Percentiles rank a stretch among this genome's conserved stretches.
phyloP scores from a whole-genome alignment of 64 coral and sea anemone genomes.

The Pocillopora damicornis region DNA sequence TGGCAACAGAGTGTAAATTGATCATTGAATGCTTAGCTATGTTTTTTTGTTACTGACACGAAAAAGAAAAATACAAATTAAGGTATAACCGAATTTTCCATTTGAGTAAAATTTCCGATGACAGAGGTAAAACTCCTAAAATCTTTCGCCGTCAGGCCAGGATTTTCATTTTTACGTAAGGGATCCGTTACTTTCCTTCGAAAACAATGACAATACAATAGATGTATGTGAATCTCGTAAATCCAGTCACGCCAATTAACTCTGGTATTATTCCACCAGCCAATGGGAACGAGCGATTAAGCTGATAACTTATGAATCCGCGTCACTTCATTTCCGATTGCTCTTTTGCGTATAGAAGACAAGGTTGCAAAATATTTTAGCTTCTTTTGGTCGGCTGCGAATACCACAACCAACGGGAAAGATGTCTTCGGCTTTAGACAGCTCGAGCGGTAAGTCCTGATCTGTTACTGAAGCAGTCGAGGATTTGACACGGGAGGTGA shows the following conservation, averaged over 20 bases:
- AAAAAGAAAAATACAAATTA: too few relatives aligned
- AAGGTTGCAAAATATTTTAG: not conserved
- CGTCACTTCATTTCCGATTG: constrained; percentile 45
- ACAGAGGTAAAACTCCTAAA: too few relatives aligned
- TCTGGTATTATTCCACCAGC: not conserved
- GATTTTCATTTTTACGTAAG: not conserved
- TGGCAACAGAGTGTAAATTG: too few relatives aligned
- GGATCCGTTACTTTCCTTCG: constrained; percentile 7
- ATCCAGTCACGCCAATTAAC: constrained; percentile 41
- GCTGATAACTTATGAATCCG: constrained; percentile 31
- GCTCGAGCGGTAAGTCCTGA: constrained; percentile 15
- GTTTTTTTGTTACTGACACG: too few relatives aligned
- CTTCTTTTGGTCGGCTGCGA: not conserved
- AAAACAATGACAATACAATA: constrained; percentile 28
- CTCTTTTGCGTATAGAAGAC: not conserved
- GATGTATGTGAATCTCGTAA: not conserved
- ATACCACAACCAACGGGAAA: not conserved
- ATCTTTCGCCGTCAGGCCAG: too few relatives aligned
- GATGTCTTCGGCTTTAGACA: constrained; percentile 12
- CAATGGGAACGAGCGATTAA: constrained; percentile 7
- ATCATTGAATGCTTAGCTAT: too few relatives aligned
- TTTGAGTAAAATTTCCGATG: too few relatives aligned
- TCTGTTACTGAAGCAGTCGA: not conserved
- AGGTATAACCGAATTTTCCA: too few relatives aligned
- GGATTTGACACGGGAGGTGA: not conserved